These are phyloP conservation scores for Tenrec ecaudatus DNA, from an alignment of 2,113 vertebrate genomes.

Conservation along the genomic window DNA sequence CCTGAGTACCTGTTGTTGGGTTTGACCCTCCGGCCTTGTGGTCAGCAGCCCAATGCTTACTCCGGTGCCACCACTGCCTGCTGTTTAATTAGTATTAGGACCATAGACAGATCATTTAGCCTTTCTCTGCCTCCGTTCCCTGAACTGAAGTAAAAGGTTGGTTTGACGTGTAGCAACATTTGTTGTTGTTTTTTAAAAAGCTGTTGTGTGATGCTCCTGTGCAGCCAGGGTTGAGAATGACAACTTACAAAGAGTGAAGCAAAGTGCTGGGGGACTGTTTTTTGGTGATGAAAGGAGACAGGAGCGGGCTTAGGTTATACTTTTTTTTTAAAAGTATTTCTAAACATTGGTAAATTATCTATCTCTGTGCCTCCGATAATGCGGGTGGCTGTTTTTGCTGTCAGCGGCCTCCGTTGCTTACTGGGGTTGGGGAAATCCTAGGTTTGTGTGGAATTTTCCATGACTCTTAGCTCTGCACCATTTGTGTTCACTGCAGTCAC, in stretches of 20 bases:
- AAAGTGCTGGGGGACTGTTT: background rate
- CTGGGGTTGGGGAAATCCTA: slow-evolving; percentile 79
- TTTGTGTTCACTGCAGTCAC: slow-evolving; percentile 81
- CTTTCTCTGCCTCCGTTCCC: slow-evolving; percentile 20
- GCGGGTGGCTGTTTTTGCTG: slow-evolving; percentile 47
- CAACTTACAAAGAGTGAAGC: background rate
- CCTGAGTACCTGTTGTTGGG: too few relatives aligned
- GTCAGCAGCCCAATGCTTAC: too few relatives aligned
- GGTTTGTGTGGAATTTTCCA: slow-evolving; percentile 90
- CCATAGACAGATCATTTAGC: background rate
- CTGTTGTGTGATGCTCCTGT: background rate
- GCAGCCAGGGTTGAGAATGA: background rate
- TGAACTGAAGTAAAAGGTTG: background rate
- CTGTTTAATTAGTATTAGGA: background rate
- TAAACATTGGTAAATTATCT: slow-evolving; percentile 41
- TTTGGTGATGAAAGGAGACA: background rate
- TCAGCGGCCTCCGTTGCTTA: slow-evolving; percentile 71
- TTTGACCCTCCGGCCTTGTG: too few relatives aligned
- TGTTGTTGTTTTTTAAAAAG: background rate
- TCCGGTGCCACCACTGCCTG: too few relatives aligned
- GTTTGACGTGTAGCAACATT: background rate
- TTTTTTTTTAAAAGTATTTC: slow-evolving; percentile 25
- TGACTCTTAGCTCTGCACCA: slow-evolving; percentile 83
- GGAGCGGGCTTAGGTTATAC: background rate
- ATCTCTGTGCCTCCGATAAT: slow-evolving; percentile 43